Conservation (phyloP, 53 echinoderm and acorn worm species). For the Echinarachnius parma region DNA sequence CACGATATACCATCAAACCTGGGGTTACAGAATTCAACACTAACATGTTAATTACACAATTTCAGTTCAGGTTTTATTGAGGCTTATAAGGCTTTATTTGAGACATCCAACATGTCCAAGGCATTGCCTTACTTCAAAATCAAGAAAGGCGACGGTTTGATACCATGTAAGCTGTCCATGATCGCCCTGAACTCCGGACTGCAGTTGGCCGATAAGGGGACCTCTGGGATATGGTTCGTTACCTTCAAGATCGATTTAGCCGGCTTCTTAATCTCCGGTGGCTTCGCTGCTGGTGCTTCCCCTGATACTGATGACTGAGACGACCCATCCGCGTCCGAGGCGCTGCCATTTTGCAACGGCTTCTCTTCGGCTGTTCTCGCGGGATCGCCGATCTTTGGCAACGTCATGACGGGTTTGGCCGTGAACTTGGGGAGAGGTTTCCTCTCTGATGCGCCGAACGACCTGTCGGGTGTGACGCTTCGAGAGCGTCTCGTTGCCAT, state of each 20-base stretch:
- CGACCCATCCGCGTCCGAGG: neutral
- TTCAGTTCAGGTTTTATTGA: too few species aligned
- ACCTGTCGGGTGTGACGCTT: neutral
- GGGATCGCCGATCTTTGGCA: conserved; percentile 13
- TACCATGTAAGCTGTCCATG: conserved; percentile 35
- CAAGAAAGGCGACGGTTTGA: conserved; percentile 37
- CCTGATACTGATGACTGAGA: neutral
- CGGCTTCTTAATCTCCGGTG: conserved; percentile 17
- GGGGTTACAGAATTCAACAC: too few species aligned
- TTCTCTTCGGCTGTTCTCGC: conserved; percentile 2
- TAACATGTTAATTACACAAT: too few species aligned
- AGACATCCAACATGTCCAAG: too few species aligned
- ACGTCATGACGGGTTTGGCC: conserved; percentile 13
- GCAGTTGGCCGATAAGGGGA: conserved; percentile 5
- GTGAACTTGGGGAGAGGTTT: conserved; percentile 14
- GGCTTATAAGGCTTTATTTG: too few species aligned
- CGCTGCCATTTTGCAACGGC: neutral
- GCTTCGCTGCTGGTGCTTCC: neutral
- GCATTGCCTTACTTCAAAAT: conserved; percentile 20
- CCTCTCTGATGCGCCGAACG: neutral
- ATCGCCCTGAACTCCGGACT: conserved; percentile 29
- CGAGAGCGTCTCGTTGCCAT: neutral
- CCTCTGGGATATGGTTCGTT: conserved; percentile 1
- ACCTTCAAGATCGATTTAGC: conserved; percentile 24
- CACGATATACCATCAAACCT: too few species aligned